Evolutionary conservation across 1,140 invertebrate genomes (phyloP).

Genomic region (Melanaphis sacchari): DNA sequence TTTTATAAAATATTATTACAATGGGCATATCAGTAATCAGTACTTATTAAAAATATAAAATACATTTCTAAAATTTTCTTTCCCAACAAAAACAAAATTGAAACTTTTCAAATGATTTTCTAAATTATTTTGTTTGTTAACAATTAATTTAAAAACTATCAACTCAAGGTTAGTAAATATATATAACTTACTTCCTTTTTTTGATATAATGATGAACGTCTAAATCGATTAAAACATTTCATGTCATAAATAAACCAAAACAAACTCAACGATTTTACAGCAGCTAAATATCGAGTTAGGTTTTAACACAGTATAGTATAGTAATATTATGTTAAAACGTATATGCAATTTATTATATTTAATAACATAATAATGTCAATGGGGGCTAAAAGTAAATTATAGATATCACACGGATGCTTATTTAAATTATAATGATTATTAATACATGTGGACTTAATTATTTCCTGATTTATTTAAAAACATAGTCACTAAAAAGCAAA

Average conservation of each 20-base stretch:
- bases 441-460: too few relatives aligned
- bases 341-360: too few relatives aligned
- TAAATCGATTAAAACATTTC: neutral
- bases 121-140: neutral
- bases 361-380: too few relatives aligned
- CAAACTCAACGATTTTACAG: too few relatives aligned
- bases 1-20: neutral
- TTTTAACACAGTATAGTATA: too few relatives aligned
- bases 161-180: neutral
- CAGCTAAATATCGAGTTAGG: too few relatives aligned
- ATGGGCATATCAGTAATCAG: neutral
- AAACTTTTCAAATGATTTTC: neutral
- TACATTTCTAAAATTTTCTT: neutral
- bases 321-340: too few relatives aligned
- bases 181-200: neutral
- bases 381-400: too few relatives aligned
- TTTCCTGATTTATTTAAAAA: too few relatives aligned
- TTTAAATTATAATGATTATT: too few relatives aligned
- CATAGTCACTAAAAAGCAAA: too few relatives aligned
- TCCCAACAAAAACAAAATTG: neutral
- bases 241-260: neutral
- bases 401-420: too few relatives aligned
- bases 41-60: neutral
- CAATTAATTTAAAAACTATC: neutral
- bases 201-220: neutral